phyloP scores from a whole-genome alignment of 2,797 vertebrate species.

The Staurois parvus region DNA sequence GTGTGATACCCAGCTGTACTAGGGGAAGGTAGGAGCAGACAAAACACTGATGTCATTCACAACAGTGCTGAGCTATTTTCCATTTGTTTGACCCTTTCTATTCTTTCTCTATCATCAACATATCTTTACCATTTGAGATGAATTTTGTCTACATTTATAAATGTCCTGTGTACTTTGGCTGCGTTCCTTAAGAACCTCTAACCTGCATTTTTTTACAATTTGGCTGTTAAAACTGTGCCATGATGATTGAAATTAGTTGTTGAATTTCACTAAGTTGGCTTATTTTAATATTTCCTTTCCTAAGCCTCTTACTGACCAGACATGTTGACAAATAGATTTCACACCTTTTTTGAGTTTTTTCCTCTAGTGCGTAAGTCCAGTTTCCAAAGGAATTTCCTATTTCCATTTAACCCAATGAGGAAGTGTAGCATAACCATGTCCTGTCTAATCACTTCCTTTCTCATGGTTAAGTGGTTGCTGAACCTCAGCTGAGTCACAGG shows the following conservation, averaged over 20 bases:
- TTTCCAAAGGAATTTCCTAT: conserved; percentile 8
- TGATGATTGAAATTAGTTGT: background rate
- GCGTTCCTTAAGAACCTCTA: background rate
- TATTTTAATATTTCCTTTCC: background rate
- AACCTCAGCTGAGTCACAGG: conserved; percentile 28
- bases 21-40: background rate
- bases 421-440: conserved; percentile 23
- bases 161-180: background rate
- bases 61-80: background rate
- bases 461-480: conserved; percentile 7
- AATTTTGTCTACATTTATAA: background rate
- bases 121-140: background rate
- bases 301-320: background rate
- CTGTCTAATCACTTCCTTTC: conserved; percentile 45
- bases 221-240: background rate
- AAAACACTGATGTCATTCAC: background rate
- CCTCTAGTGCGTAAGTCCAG: background rate
- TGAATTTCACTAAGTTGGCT: background rate
- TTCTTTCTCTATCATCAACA: background rate
- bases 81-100: background rate
- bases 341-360: background rate
- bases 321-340: conserved; percentile 1
- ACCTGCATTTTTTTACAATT: background rate
- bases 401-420: conserved; percentile 7
- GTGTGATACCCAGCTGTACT: background rate